A percentile compares a stretch with the other conserved stretches of the same genome.
phyloP scores from a whole-genome alignment of 2,797 vertebrate species.

The Neomorphus geoffroyi region DNA sequence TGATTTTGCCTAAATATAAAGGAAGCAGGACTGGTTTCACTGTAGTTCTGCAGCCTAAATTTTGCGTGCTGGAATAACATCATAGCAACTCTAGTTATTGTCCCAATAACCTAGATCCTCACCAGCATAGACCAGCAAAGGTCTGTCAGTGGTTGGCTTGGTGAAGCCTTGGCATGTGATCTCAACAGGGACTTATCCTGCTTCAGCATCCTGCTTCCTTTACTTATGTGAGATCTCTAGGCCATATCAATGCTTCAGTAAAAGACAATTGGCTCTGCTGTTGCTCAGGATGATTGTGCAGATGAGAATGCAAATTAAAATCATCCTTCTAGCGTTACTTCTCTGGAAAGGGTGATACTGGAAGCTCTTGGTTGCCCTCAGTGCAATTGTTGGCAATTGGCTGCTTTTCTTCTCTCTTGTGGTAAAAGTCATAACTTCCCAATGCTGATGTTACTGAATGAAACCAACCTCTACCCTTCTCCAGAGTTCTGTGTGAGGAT shows the following conservation, averaged over 20 bases:
- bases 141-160: not conserved
- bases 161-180: not conserved
- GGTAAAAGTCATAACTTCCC: not conserved
- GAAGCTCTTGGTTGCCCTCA: not conserved
- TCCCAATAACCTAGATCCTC: not conserved
- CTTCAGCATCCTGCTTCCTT: not conserved
- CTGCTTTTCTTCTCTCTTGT: not conserved
- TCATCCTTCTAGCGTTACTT: not conserved
- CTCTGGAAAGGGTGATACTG: not conserved
- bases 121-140: not conserved
- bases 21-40: not conserved
- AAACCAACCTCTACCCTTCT: not conserved
- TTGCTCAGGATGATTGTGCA: not conserved
- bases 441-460: not conserved
- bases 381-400: not conserved
- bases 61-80: not conserved
- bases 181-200: not conserved
- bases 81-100: not conserved
- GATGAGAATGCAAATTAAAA: not conserved
- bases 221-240: not conserved
- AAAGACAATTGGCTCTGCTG: not conserved
- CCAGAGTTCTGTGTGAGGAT: not conserved
- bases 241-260: fast-evolving
- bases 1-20: not conserved
- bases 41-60: not conserved